Base-by-base conservation (phyloP, 1,140 invertebrate species). In the Drosophila dunni region DNA sequence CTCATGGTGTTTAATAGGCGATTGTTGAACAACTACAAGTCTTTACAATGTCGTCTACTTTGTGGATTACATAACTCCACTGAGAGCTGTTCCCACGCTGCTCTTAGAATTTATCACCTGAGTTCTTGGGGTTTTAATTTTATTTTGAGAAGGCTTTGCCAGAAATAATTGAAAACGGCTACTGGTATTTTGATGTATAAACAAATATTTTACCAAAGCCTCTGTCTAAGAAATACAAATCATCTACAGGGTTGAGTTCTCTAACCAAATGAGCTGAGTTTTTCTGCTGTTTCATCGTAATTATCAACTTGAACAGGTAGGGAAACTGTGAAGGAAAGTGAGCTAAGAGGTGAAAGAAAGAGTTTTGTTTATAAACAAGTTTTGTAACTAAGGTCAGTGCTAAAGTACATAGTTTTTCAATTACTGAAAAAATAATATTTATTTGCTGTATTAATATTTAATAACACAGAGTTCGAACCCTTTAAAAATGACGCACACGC, bases 101-200 rank as follows among this genome's bases (percentile, higher is more conserved):
- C 83, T 88, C 61, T 73, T 68, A 82, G 73, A 89, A 88, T 77
- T 70, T 69, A 65, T 61, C 66, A 69, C 75, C 61, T 61, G 34
- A 45, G 36, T 46, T 20, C 40, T 56, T 29, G n/a, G 13, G 10
- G 62, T 62, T 46, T 15, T 33, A 8, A 3, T 9, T 15, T 24
- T 15, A 2, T 11, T 54, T 45, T 45, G 10, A 8, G 53, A 11
- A 58, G 40, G 9, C 7, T 46, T 34, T 48, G 20, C 13, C 24
- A 36, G 20, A 15, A 7, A 56, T 78, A 84, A 84, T 85, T 78
- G 78, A 79, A 88, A 89, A 73, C 84, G 84, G 84, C 83, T 88
- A 88, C 83, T 88, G 83, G 83, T 89, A 89, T 88, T 88, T 88
- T 88, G 65, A 79, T 83, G 67, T 78, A 69, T 80, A 88, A 86